Base-by-base conservation (phyloP, 1,140 invertebrate genomes). In the Gryon sp. region DNA sequence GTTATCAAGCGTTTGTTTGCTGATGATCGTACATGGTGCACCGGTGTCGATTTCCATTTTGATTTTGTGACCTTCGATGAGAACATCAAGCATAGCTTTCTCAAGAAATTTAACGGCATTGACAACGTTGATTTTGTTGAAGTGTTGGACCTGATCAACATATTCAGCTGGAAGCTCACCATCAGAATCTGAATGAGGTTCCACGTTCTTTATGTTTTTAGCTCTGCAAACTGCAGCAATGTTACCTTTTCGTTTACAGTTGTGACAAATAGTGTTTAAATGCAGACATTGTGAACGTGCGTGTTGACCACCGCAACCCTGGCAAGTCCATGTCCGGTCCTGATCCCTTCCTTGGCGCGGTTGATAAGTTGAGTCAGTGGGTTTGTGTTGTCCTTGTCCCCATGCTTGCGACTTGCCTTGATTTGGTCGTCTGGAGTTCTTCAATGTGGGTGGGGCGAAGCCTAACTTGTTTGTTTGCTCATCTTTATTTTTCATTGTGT, bases 21-120 rank as follows among this genome's bases (percentile, higher is more conserved):
- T 63, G 0, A 76, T 63, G 1, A 76, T 72, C 14, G 14, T 16
- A 28, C 57, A 72, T 0, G 74, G 74, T 0, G 74, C 68, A 4
- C 62, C 68, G 9, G 34, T 36, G 34, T 40, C 43, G 4, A 63
- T 5, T 30, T 63, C 59, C 45, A 63, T 63, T 12, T 50, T 11
- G 12, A 59, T 8, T 1, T 15, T 30, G 9, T 6, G 0, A 2
- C 62, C 62, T 1, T 75, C 28, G 6, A 75, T 68, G 1, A n/a
- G 11, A 1, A 75, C 70, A 2, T 20, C 9, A 3, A 75, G 9
- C 20, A 59, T 34, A 4, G 28, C 26, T 18, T 38, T 19, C 0
- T 26, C 22, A 9, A 26, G 8, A 22, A 11, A 40, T 20, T 60
- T 60, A 7, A 36, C 12, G n/a, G 14, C 36, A 15, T 20, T 18